Percentiles rank a stretch among this genome's conserved stretches.
These are phyloP conservation scores for Zosterops japonicus DNA, from an alignment of 2,113 vertebrate genomes.

Conservation along the genomic window DNA sequence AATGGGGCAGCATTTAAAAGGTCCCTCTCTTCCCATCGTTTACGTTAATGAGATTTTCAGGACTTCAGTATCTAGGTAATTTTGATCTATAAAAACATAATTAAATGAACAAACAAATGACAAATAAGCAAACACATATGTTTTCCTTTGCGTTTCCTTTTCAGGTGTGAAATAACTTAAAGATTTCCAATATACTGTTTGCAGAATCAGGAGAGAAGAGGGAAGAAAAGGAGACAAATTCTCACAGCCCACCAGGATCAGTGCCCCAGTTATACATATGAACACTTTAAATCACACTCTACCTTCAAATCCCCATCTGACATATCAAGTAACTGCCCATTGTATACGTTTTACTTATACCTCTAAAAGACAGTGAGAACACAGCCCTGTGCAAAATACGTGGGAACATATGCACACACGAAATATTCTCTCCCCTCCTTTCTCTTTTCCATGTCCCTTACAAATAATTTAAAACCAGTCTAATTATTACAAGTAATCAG, in stretches of 20 bases:
- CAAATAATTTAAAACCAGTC: background rate
- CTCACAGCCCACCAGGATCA: background rate
- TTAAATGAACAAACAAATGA: background rate
- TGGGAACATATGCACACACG: background rate
- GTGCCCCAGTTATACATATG: background rate
- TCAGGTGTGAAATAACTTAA: background rate
- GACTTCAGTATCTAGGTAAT: background rate
- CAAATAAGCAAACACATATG: background rate
- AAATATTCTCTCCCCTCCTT: background rate
- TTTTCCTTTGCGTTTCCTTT: background rate
- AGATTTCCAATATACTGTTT: background rate
- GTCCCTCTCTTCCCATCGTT: background rate
- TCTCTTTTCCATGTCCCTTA: background rate
- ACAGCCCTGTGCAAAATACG: background rate
- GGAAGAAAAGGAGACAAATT: background rate
- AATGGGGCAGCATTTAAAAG: background rate
- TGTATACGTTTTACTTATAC: background rate
- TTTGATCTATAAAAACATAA: background rate
- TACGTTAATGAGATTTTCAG: background rate
- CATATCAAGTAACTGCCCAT: background rate
- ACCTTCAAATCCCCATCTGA: background rate
- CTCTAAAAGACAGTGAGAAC: background rate
- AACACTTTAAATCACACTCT: background rate
- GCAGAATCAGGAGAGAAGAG: background rate
- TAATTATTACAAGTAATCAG: background rate